Evolutionary conservation across 2,797 vertebrate genomes (phyloP), one percentile per base, ranked within the genome.

Genomic region (Sardinella longiceps): DNA sequence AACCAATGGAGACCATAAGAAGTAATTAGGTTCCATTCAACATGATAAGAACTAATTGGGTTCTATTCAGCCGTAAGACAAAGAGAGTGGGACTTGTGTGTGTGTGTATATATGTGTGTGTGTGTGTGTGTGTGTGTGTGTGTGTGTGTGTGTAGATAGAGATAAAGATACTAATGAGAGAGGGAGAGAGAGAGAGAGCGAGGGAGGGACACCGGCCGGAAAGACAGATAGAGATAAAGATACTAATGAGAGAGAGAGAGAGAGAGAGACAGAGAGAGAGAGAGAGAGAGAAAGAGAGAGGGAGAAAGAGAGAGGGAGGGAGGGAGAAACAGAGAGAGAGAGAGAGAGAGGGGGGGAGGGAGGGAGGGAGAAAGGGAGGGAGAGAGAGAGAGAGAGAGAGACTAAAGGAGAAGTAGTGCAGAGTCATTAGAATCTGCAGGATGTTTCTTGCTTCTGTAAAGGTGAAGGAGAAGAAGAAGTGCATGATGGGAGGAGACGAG

Each of bases 361-460:
- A 25, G 56, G 25, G 23, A 58, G 23, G 25, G 5, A 58, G 58
- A 60, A 7, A 60, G 58, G 10, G n/a, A 60, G n/a, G 28, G 58
- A 60, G n/a, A 60, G 58, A 60, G 58, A 60, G n/a, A 33, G 63
- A 70, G 15, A 30, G 30, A 70, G 63, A 0, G 63, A 70, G 18
- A 33, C 63, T 70, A 70, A 37, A 63, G 56, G 14, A 37, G 63
- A 70, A 28, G 33, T 3, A 66, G 33, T 14, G 60, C 60, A 66
- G 11, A 66, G 63, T 70, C 63, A 37, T 70, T 37, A 70, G 30
- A 70, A 66, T 66, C 60, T 30, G 60, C 60, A 33, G 60, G 33
- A 66, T 15, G 28, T 30, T 70, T 18, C 63, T 70, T 15, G 12
- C 63, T 30, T 58, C 30, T 5, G 14, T 33, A 70, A 70, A 70